These are phyloP conservation scores for Heliangelus exortis DNA, from an alignment of 2,797 vertebrate species.

Conservation along the genomic window DNA sequence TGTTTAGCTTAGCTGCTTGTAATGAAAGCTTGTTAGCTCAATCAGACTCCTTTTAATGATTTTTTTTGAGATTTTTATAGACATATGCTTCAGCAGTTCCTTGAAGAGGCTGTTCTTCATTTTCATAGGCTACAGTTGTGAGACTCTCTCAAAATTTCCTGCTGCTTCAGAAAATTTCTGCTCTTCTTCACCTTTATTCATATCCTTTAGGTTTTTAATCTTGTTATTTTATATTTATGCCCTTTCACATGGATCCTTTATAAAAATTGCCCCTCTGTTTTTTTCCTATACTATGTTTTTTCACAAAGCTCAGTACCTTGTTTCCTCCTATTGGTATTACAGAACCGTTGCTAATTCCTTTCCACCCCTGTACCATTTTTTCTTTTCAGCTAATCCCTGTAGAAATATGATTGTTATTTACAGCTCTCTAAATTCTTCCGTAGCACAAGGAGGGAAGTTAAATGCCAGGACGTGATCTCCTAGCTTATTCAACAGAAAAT, in stretches of 20 bases:
- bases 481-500: slow-evolving; percentile 31
- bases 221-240: background rate
- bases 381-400: background rate
- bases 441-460: background rate
- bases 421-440: background rate
- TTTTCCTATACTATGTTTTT: background rate
- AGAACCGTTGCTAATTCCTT: background rate
- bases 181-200: background rate
- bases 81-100: background rate
- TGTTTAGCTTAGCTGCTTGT: slow-evolving; percentile 28
- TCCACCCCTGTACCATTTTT: background rate
- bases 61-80: slow-evolving; percentile 26
- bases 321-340: background rate
- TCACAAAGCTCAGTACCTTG: background rate
- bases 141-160: background rate
- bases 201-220: background rate
- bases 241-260: background rate
- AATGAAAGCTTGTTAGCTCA: slow-evolving; percentile 19
- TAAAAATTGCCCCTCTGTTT: background rate
- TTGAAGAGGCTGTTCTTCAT: slow-evolving; percentile 17
- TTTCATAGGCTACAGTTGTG: background rate
- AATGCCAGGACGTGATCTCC: background rate
- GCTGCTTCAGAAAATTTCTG: background rate
- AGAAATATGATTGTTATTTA: slow-evolving; percentile 32
- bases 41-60: slow-evolving; percentile 7